These are phyloP conservation scores for Cephus pygmeus DNA, from an alignment of 2,888 invertebrate genomes.

Conservation along the genomic window DNA sequence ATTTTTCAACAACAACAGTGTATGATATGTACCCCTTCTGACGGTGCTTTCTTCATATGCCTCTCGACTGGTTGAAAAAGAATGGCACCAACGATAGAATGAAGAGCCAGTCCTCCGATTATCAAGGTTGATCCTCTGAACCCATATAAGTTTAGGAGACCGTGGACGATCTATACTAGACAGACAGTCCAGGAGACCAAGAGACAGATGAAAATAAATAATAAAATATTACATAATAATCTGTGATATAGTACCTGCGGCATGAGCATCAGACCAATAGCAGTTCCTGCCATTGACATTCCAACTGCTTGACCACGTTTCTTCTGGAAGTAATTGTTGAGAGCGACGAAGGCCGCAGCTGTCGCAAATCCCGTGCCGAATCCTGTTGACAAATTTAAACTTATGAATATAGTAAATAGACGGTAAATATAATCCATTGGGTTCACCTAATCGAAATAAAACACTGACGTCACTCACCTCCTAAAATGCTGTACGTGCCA, in stretches of 20 bases:
- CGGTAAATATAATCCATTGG: not conserved
- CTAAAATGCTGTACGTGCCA: conserved; percentile 79
- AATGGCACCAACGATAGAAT: conserved; percentile 76
- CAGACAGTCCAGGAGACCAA: not conserved
- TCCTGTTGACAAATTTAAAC: conserved; percentile 64
- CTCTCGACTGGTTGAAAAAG: conserved; percentile 79
- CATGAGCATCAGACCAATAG: conserved; percentile 83
- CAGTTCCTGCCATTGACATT: conserved; percentile 82
- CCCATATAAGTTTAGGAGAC: conserved; percentile 73
- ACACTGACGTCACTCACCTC: conserved; percentile 69
- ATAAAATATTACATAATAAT: not conserved
- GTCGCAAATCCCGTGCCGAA: conserved; percentile 82
- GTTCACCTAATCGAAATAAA: not conserved
- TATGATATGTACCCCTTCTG: conserved; percentile 49
- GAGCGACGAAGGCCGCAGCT: conserved; percentile 81
- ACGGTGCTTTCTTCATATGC: conserved; percentile 73
- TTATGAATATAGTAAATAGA: not conserved
- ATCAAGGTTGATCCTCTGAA: conserved; percentile 78
- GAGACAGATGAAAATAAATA: not conserved
- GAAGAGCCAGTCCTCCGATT: conserved; percentile 75
- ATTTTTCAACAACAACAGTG: not conserved
- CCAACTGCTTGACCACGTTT: conserved; percentile 85
- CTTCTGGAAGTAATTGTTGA: conserved; percentile 82
- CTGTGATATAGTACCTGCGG: conserved; percentile 69
- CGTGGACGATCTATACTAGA: conserved; percentile 67